Evolutionary conservation across 2,113 vertebrate species (phyloP).

Genomic region (Machaerirhynchus nigripectus): DNA sequence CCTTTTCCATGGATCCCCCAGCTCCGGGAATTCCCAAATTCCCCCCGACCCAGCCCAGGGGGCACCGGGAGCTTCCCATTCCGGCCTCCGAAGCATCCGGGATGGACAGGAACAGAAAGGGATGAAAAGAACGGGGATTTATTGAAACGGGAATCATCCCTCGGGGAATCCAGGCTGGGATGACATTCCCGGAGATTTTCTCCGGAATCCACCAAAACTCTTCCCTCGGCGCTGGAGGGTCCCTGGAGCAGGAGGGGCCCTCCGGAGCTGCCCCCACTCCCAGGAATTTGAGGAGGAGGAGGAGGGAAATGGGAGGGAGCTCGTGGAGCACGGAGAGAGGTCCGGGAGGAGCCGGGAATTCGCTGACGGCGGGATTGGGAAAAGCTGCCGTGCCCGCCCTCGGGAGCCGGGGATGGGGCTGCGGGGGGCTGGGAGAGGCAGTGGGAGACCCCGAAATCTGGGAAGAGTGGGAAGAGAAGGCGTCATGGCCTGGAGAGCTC

Average conservation of each 20-base stretch:
- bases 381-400: background rate
- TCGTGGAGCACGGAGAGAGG: background rate
- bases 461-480: background rate
- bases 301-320: background rate
- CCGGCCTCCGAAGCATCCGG: background rate
- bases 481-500: background rate
- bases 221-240: background rate
- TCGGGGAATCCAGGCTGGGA: background rate
- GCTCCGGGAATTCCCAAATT: background rate
- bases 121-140: background rate
- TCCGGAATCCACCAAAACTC: background rate
- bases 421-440: no score
- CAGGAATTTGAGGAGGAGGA: background rate
- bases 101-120: background rate
- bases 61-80: background rate
- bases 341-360: constrained; percentile 41
- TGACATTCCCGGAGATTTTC: background rate
- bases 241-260: background rate
- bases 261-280: background rate
- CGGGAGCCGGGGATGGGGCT: background rate
- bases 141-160: background rate
- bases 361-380: background rate
- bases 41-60: no score
- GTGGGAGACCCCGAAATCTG: background rate
- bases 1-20: background rate